Conservation (phyloP, 2,797 vertebrate species). For the Sebastes matsubarae region DNA sequence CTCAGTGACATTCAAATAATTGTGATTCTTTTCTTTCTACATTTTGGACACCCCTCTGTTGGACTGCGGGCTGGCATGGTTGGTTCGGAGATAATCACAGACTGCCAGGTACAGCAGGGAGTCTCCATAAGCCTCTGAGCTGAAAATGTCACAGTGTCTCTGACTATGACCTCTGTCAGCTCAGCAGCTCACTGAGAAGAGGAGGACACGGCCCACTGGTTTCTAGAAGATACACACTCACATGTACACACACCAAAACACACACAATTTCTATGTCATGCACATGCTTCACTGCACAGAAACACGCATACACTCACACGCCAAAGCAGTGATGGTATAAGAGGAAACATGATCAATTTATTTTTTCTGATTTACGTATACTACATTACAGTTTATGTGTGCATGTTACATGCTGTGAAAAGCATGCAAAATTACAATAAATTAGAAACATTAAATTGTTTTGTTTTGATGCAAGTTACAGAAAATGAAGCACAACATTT, state of each 20-base stretch:
- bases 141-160: slow-evolving; percentile 67
- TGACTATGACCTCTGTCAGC: slow-evolving; percentile 57
- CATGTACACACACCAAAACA: background rate
- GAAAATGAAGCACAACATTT: background rate
- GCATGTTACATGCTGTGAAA: background rate
- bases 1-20: slow-evolving; percentile 1
- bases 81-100: slow-evolving; percentile 52
- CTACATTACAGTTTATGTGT: background rate
- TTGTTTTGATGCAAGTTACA: background rate
- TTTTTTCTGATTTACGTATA: background rate
- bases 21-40: slow-evolving; percentile 22
- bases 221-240: slow-evolving; percentile 4
- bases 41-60: slow-evolving; percentile 16
- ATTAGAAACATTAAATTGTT: background rate
- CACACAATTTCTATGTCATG: background rate
- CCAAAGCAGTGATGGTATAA: background rate
- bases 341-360: background rate
- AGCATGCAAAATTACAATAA: background rate
- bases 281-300: background rate
- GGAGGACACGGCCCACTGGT: slow-evolving; percentile 36
- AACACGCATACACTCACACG: background rate
- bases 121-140: slow-evolving; percentile 53
- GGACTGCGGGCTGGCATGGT: background rate
- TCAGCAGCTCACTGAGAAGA: slow-evolving; percentile 33
- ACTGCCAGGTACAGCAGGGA: slow-evolving; percentile 51